Conservation (phyloP, 2,113 vertebrate genomes). For the Cygnus atratus region DNA sequence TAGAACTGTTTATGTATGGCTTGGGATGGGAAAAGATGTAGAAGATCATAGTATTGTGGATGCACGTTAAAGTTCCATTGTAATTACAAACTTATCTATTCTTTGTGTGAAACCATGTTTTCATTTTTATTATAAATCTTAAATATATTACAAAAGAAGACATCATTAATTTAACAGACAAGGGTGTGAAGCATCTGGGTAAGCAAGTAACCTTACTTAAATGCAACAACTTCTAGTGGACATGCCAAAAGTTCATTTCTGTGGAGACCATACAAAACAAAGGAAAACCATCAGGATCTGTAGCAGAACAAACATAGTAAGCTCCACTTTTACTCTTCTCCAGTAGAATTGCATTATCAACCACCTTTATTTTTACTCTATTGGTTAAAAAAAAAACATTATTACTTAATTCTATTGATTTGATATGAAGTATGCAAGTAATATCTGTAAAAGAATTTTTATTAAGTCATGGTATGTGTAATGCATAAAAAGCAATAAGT, state of each 20-base stretch:
- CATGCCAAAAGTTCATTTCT: constrained; percentile 61
- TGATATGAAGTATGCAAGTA: background rate
- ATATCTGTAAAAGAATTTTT: background rate
- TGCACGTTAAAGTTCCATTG: constrained; percentile 53
- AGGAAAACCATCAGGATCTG: background rate
- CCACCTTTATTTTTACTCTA: too few relatives aligned
- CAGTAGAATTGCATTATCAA: background rate
- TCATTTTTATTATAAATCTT: constrained; percentile 66
- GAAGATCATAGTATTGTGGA: constrained; percentile 34
- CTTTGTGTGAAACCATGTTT: constrained; percentile 66
- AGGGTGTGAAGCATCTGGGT: constrained; percentile 31
- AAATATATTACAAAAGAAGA: constrained; percentile 60
- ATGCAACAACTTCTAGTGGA: constrained; percentile 43
- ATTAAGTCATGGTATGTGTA: background rate
- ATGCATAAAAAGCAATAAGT: constrained; percentile 43
- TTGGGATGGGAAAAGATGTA: background rate
- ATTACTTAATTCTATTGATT: background rate
- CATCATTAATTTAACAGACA: constrained; percentile 16
- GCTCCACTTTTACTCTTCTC: background rate
- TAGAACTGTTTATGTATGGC: background rate
- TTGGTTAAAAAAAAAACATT: too few relatives aligned
- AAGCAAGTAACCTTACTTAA: constrained; percentile 12
- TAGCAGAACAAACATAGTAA: background rate
- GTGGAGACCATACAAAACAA: constrained; percentile 11
- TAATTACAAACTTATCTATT: constrained; percentile 37